Conservation (phyloP, 2,113 vertebrate genomes). For the Thermophis baileyi region DNA sequence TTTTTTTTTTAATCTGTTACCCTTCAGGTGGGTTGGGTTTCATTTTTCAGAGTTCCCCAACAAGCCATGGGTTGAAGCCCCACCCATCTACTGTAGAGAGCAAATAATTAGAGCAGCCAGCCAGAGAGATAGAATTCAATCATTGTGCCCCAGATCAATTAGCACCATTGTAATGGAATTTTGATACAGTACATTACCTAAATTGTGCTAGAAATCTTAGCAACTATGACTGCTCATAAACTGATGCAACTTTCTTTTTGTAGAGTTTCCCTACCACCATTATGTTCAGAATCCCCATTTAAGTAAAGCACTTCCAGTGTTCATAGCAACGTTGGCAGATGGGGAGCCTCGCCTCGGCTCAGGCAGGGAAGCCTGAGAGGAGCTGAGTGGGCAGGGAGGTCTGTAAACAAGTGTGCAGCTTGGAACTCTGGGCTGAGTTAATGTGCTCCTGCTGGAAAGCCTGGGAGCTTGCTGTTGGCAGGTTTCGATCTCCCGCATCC, state of each 20-base stretch:
- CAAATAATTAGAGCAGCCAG: background rate
- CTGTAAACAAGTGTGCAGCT: background rate
- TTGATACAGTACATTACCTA: background rate
- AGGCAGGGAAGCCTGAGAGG: background rate
- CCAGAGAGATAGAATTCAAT: background rate
- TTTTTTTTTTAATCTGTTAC: background rate
- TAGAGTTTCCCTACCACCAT: background rate
- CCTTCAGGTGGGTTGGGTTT: background rate
- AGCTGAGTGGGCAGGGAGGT: background rate
- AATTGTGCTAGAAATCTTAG: background rate
- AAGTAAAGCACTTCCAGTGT: background rate
- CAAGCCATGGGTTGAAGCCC: background rate
- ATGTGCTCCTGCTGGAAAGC: background rate
- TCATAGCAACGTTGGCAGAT: background rate
- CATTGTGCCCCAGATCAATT: background rate
- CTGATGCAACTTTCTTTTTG: background rate
- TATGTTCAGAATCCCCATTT: background rate
- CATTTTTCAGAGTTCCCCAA: background rate
- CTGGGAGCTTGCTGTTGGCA: background rate
- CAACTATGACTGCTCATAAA: background rate
- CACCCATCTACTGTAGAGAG: background rate
- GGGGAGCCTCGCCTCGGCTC: background rate
- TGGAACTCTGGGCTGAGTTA: background rate
- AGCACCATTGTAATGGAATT: background rate
- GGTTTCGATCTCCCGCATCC: background rate